phyloP scores from a whole-genome alignment of 2,797 vertebrate species.

The Benthosema pterotum region DNA sequence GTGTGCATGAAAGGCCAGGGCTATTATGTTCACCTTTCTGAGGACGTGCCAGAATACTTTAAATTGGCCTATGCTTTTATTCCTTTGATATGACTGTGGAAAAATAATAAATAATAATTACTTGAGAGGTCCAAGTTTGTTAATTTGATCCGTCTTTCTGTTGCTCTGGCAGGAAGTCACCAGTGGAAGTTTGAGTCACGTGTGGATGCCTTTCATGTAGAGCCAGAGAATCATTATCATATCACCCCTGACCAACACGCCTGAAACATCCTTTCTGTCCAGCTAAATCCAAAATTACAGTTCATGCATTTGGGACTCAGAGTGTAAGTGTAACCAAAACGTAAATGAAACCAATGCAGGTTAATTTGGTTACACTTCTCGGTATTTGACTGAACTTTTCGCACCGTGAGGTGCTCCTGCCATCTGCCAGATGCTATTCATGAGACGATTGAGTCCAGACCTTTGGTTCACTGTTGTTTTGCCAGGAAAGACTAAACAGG shows the following conservation, averaged over 20 bases:
- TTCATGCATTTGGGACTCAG: too few relatives aligned
- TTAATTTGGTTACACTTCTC: too few relatives aligned
- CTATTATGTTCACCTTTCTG: constrained; percentile 75
- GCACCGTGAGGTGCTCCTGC: constrained; percentile 23
- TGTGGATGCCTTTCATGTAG: too few relatives aligned
- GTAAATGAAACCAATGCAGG: too few relatives aligned
- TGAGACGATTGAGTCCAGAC: constrained; percentile 51
- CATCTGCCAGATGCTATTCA: constrained; percentile 50
- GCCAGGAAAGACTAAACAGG: constrained; percentile 48
- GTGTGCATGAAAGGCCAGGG: constrained; percentile 74
- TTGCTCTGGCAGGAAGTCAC: constrained; percentile 44
- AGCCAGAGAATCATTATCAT: too few relatives aligned
- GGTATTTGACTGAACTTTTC: constrained; percentile 4
- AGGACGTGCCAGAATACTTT: constrained; percentile 65
- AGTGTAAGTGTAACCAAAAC: too few relatives aligned
- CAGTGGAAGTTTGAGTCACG: background rate
- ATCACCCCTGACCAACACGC: background rate
- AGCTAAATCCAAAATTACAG: too few relatives aligned
- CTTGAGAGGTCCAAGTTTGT: constrained; percentile 67
- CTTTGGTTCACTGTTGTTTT: constrained; percentile 43
- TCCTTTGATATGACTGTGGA: constrained; percentile 54
- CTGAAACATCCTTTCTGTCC: constrained; percentile 14
- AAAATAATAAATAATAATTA: constrained; percentile 56
- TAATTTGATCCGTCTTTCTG: constrained; percentile 66
- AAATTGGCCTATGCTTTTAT: constrained; percentile 72